These are phyloP conservation scores for Ashinkailepas kermadecensis DNA, from an alignment of 2,888 invertebrate species.

Conservation along the genomic window DNA sequence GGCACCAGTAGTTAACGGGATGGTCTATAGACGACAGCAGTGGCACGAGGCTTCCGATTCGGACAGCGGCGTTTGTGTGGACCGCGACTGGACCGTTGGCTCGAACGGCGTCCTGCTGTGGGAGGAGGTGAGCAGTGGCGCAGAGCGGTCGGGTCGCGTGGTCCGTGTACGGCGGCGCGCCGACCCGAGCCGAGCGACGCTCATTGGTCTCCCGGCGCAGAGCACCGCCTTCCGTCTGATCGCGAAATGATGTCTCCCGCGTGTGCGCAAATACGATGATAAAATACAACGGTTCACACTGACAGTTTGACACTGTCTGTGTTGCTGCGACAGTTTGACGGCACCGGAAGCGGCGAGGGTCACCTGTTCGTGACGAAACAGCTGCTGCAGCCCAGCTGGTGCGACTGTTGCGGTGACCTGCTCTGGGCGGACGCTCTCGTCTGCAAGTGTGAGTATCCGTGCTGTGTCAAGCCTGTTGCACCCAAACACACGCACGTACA, in stretches of 20 bases:
- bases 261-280: too few species aligned
- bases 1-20: not conserved
- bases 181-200: too few species aligned
- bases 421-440: slow-evolving; percentile 27
- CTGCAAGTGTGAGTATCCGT: not conserved
- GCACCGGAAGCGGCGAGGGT: slow-evolving; percentile 25
- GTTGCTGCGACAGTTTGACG: not conserved
- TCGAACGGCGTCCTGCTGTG: not conserved
- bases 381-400: slow-evolving; percentile 30
- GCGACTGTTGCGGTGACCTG: slow-evolving; percentile 32
- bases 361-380: slow-evolving; percentile 25
- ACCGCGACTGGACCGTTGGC: slow-evolving; percentile 1
- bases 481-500: too few species aligned
- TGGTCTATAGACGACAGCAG: slow-evolving; percentile 5
- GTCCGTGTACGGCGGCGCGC: too few species aligned
- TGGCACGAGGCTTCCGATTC: slow-evolving; percentile 7
- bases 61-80: slow-evolving; percentile 2
- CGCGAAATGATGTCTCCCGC: too few species aligned
- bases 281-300: too few species aligned
- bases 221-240: too few species aligned
- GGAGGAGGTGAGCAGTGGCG: slow-evolving; percentile 1
- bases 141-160: too few species aligned
- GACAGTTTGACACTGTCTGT: too few species aligned
- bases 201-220: too few species aligned
- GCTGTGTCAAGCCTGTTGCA: too few species aligned